Evolutionary conservation across 2,888 invertebrate genomes (phyloP), one percentile per base, ranked within the genome.

Genomic region (Melinaea menophilus): DNA sequence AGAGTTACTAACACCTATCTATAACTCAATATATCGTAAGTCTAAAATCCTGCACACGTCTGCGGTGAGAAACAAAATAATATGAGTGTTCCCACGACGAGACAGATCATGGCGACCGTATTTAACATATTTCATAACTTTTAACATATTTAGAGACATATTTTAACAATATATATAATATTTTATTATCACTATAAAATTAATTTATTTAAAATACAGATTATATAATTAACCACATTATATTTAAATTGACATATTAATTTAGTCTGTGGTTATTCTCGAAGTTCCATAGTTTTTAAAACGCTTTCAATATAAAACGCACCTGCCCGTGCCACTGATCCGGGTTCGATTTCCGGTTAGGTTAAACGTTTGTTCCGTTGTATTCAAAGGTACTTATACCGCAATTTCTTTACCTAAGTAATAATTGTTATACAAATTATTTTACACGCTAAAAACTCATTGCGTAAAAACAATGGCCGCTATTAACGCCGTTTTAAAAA

Each of bases 341-440:
- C 68, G 64, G 61, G 64, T 61, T 66, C 62, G 60, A 68, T 68
- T 63, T 66, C 69, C 69, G 66, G 65, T 61, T 55, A 55, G 55
- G 56, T 58, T 58, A 63, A 60, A 63, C 57, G 64, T 63, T 62
- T 61, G 67, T 68, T 68, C 65, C 68, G 63, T 66, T 59, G 55
- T 41, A 13, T 56, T 55, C 51, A 31, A 31, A 31, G 51, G 51
- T 31, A 31, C 51, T 51, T 31, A 51, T 51, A 51, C 31, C 5
- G 31, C 22, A 9, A 51, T 51, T 51, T 51, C 31, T 31, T 51
- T 56, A n/a, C 41, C 54, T 46, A 55, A 46, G 55, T 9, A 9
- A 41, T 41, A 41, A 41, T 41, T 35, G 51, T 37, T 41, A n/a
- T 11, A 7, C 33, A 41, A 59, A 41, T 41, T 13, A 47, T 5